A percentile compares a stretch with the other conserved stretches of the same genome.
These are phyloP conservation scores for Passerina amoena DNA, from an alignment of 2,113 vertebrate genomes.

Conservation along the genomic window DNA sequence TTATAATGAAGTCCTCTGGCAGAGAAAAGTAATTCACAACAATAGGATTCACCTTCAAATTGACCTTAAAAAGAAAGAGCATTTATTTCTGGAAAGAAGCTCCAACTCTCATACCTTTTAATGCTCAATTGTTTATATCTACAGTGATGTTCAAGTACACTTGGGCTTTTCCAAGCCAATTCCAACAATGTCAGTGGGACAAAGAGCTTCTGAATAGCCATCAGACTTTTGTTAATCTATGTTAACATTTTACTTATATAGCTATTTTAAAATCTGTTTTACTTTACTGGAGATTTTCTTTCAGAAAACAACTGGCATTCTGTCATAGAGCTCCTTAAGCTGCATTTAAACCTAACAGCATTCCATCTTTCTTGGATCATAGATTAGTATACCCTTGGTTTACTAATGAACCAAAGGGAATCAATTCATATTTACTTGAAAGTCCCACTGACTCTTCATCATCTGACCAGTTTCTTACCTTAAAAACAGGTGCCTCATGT, in stretches of 20 bases:
- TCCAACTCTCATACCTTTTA: background rate
- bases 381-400: background rate
- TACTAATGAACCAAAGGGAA: background rate
- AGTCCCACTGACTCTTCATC: background rate
- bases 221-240: background rate
- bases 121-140: background rate
- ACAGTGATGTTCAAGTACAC: background rate
- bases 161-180: background rate
- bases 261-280: background rate
- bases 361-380: background rate
- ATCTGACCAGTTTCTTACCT: constrained; percentile 9
- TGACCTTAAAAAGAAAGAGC: background rate
- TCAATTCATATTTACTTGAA: constrained; percentile 27
- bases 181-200: background rate
- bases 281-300: background rate
- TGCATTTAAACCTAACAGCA: background rate
- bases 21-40: background rate
- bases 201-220: background rate
- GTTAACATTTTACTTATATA: background rate
- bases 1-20: background rate
- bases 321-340: background rate
- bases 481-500: constrained; percentile 44
- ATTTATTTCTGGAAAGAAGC: background rate
- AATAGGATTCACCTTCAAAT: background rate
- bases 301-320: background rate